A percentile compares a stretch with the other conserved stretches of the same genome.
Conservation (phyloP, 2,888 invertebrate species). For the Heliconius sara region DNA sequence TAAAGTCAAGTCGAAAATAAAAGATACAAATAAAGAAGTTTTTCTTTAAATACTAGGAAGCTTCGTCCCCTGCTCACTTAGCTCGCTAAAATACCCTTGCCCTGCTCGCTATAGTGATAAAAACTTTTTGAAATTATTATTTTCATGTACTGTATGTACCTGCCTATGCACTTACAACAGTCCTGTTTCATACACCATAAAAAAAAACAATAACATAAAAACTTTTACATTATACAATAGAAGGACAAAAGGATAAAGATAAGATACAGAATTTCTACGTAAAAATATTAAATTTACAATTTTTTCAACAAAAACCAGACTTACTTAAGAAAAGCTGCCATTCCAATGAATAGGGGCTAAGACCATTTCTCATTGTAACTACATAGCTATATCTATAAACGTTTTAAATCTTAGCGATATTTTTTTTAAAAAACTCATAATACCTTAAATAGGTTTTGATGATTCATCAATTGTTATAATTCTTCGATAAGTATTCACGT, state of each 20-base stretch:
- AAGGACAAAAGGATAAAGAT: background rate
- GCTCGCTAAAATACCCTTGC: no score
- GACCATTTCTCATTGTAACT: background rate
- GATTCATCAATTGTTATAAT: constrained; percentile 3
- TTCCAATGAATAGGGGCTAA: background rate
- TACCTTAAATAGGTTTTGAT: background rate
- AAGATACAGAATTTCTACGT: background rate
- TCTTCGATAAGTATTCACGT: background rate
- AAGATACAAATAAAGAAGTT: no score
- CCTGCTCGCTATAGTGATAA: no score
- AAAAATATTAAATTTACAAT: background rate
- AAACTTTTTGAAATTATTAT: no score
- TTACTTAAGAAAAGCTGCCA: background rate
- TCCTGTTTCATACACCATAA: no score
- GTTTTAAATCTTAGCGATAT: background rate
- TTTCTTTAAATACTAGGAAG: no score
- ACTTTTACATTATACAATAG: background rate
- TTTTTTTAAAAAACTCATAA: background rate
- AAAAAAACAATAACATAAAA: background rate
- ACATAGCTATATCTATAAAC: no score
- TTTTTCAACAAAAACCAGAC: background rate
- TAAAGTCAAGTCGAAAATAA: no score
- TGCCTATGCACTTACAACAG: no score
- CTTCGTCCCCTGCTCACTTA: no score
- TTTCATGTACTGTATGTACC: no score